A percentile compares a stretch with the other conserved stretches of the same genome.
Conservation (phyloP, 2,888 invertebrate genomes). For the Eupithecia inturbata region DNA sequence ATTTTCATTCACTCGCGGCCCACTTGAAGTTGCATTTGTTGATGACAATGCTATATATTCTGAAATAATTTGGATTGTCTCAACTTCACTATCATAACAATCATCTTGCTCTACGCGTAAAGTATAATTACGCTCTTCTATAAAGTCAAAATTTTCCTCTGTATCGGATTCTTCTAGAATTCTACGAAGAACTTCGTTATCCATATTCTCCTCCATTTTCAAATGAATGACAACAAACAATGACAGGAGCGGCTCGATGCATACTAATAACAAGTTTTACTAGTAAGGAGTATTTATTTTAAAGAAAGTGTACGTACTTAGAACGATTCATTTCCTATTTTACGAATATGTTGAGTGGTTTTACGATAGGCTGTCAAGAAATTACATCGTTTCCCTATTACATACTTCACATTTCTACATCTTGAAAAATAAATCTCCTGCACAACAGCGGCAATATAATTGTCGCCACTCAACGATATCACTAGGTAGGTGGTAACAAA, state of each 20-base stretch:
- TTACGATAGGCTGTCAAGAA: constrained; percentile 20
- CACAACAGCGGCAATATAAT: constrained; percentile 24
- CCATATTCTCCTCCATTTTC: constrained; percentile 20
- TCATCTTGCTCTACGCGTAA: constrained; percentile 19
- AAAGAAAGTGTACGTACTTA: constrained; percentile 13
- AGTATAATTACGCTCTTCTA: constrained; percentile 20
- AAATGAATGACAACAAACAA: constrained; percentile 21
- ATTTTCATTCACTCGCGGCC: constrained; percentile 17
- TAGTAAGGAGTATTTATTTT: constrained; percentile 16
- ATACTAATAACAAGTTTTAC: constrained; percentile 20
- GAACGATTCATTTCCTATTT: constrained; percentile 21
- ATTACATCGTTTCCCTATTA: constrained; percentile 23
- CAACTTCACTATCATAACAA: not conserved
- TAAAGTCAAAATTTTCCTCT: constrained; percentile 19
- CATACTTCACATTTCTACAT: constrained; percentile 24
- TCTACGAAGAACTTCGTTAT: constrained; percentile 19
- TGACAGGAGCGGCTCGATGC: constrained; percentile 18
- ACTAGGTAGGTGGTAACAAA: constrained; percentile 12
- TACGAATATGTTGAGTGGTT: constrained; percentile 22
- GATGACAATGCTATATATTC: constrained; percentile 15
- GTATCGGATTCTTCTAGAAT: constrained; percentile 20
- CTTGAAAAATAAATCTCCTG: constrained; percentile 23
- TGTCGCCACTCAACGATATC: constrained; percentile 24
- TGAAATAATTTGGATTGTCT: constrained; percentile 14
- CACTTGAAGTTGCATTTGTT: constrained; percentile 17